Base-by-base conservation (phyloP, 2,888 invertebrate species). In the Trissoscelio sp. region DNA sequence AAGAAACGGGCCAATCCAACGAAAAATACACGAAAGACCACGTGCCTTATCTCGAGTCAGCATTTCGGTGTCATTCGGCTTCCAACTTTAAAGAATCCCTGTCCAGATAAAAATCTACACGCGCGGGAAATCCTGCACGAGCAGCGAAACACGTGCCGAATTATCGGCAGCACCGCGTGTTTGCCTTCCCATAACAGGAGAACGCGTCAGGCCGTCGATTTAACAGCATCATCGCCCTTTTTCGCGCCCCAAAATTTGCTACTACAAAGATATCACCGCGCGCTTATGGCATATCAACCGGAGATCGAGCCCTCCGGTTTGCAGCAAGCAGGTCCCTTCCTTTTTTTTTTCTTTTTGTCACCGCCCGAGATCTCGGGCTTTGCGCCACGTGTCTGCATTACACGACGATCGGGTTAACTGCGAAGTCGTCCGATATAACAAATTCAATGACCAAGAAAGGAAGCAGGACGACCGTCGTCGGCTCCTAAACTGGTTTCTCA, bases 381-480 rank as follows among this genome's bases (percentile, higher is more conserved):
- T 28, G 66, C 57, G 60, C 73, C 79, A 67, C 79, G 67, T 73
- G 73, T 78, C 57, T 24, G 24, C 51, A 18, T 57, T 24, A 60
- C 70, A 55, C 22, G 70, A 64, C 78, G 64, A 66, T 53, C 79
- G 66, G 64, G 66, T 79, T 72, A 58, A 66, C 78, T 66, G 37
- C 78, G 66, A 70, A 66, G 11, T 44, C 66, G 72, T 72, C 48
- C 73, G 34, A 58, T 48, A 62, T 57, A 57, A 44, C 72, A 14
- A 77, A 72, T 67, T 72, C 72, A 69, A 67, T 69, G 73, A 72
- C 78, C 81, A 77, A 72, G 81, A 81, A 81, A 69, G 81, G 77
- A 48, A 73, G 53, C 77, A 24, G 77, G 58, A 77, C 53, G 67
- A 60, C n/a, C 60, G 57, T 28, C 69, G 55, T 37, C 18, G 37